Evolutionary conservation across 2,113 vertebrate species (phyloP).

Genomic region (Burhinus bistriatus): DNA sequence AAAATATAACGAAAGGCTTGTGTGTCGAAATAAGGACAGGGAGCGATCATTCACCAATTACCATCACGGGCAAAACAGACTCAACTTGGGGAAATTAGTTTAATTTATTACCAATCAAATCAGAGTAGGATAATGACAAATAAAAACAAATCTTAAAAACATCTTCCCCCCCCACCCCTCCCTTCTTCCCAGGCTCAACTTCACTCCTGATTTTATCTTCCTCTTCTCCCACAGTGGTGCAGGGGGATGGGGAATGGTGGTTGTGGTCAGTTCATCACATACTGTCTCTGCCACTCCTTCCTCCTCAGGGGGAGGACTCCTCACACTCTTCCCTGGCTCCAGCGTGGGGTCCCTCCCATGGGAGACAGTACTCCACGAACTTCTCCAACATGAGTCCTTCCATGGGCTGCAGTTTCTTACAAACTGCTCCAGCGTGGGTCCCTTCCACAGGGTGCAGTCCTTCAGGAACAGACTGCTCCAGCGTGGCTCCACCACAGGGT

Average conservation of each 20-base stretch:
- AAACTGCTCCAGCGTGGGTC: not conserved
- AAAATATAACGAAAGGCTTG: not conserved
- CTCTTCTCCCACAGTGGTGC: not conserved
- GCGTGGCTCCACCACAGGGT: not conserved
- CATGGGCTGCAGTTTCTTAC: not conserved
- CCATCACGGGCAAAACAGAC: not conserved
- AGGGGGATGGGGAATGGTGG: not conserved
- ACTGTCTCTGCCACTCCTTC: rapidly evolving
- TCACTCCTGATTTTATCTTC: not conserved
- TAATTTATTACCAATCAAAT: not conserved
- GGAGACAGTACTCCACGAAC: not conserved
- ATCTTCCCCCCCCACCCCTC: not conserved
- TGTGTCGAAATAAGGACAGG: not conserved
- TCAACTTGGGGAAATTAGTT: not conserved
- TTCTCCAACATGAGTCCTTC: not conserved
- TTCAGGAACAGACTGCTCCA: not conserved
- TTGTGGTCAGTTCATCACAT: not conserved
- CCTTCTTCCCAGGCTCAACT: not conserved
- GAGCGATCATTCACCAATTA: not conserved
- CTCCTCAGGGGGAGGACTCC: not conserved
- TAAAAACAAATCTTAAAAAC: not conserved
- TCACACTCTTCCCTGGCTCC: not conserved
- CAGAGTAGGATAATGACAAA: not conserved
- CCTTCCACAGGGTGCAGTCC: not conserved
- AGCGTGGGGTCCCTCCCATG: not conserved